Evolutionary conservation across 2,113 vertebrate species (phyloP).

Genomic region (Bombycilla garrulus): DNA sequence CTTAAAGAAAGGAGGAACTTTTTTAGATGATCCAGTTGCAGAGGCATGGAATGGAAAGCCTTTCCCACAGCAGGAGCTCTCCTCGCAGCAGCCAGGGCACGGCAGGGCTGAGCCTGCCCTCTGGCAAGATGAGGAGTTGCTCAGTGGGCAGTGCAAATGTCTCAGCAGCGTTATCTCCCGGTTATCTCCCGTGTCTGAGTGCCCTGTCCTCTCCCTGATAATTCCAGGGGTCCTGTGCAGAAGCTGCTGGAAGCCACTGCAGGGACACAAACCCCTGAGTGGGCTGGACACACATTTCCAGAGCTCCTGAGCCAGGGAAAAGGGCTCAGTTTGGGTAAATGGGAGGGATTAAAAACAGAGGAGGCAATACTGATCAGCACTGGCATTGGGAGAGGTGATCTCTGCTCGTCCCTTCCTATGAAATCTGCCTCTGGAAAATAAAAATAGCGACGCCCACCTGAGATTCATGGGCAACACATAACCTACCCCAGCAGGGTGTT

Average conservation of each 20-base stretch:
- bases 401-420: not conserved
- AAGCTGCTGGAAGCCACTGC: not conserved
- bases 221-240: not conserved
- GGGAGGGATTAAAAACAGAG: not conserved
- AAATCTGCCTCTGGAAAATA: not conserved
- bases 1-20: not conserved
- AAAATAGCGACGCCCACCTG: not conserved
- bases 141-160: not conserved
- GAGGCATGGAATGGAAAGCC: not conserved
- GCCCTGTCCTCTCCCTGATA: not conserved
- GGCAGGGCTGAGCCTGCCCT: not conserved
- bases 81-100: accelerated
- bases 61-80: not conserved
- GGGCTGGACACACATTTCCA: not conserved
- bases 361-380: not conserved
- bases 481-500: not conserved
- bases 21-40: not conserved
- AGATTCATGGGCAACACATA: not conserved
- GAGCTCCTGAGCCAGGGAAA: not conserved
- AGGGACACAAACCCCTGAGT: not conserved
- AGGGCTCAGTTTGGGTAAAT: not conserved
- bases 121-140: not conserved
- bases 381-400: not conserved
- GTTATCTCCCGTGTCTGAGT: not conserved
- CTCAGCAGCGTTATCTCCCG: not conserved